Base-by-base conservation (phyloP, 2,888 invertebrate species). In the Therioaphis trifolii region DNA sequence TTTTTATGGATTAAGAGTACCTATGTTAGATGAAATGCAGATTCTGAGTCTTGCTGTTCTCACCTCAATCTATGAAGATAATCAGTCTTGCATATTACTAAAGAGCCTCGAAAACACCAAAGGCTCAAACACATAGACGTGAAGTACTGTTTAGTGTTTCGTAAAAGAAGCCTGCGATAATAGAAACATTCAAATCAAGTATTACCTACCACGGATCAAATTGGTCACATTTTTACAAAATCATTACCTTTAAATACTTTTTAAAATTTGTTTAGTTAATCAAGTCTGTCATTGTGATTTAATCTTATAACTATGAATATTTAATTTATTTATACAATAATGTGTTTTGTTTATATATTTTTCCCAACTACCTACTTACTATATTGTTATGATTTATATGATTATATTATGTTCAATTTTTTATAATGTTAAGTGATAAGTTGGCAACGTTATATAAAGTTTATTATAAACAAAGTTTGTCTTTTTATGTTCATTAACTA, bases 151-250 rank as follows among this genome's bases (percentile, higher is more conserved):
- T 87, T 86, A 84, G 61, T 87, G 1, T 12, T n/a, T n/a, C n/a
- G n/a, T n/a, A n/a, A n/a, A n/a, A 35, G 66, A 66, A 2, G n/a
- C 27, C 77, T n/a, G 85, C 15, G 61, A 27, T 14, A 61, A 27
- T 61, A 5, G 27, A 5, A 27, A 61, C 1, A 61, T 61, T 27
- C 27, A 4, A 14, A 27, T 61, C 27, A 85, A 52, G 58, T 85
- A 40, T n/a, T n/a, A n/a, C 15, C 27, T 21, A 71, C 86, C 11
- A 35, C 85, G 15, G 61, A 85, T 11, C 86, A 87, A 78, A 35
- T 80, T 12, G 86, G 86, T 3, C 86, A 87, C 63, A 86, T 87
- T 15, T 84, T 87, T 12, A 87, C 87, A 11, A 87, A 87, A 76
- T 66, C 86, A 2, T 84, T 87, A 24, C 29, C 63, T n/a, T 55